phyloP scores from a whole-genome alignment of 1,140 invertebrate species.

The Helicoverpa armigera region DNA sequence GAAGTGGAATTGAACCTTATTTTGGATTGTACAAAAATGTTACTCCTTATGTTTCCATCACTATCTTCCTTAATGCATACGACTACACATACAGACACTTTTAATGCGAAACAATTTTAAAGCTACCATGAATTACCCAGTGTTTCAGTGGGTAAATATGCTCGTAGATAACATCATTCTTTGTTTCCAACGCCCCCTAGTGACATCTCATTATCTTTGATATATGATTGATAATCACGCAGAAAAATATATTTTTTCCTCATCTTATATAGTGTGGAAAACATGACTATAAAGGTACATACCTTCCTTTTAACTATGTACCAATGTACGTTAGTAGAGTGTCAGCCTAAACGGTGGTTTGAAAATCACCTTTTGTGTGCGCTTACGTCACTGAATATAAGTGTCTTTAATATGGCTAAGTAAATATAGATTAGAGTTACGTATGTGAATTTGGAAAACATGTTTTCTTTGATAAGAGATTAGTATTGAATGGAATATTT shows the following conservation, averaged over 20 bases:
- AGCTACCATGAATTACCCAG: slow-evolving; percentile 46
- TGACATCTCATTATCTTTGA: slow-evolving; percentile 58
- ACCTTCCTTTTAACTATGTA: background rate
- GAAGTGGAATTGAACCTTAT: too few species aligned
- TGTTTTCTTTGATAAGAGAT: slow-evolving; percentile 9
- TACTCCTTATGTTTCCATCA: background rate
- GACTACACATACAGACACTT: slow-evolving; percentile 22
- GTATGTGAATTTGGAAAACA: background rate
- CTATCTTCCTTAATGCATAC: slow-evolving; percentile 55
- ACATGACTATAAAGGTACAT: background rate
- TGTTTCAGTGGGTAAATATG: slow-evolving; percentile 62
- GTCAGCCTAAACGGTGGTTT: background rate
- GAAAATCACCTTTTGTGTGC: background rate
- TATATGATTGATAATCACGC: slow-evolving; percentile 65
- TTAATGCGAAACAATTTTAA: slow-evolving; percentile 52
- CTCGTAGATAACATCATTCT: slow-evolving; percentile 61
- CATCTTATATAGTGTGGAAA: background rate
- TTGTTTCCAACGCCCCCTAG: slow-evolving; percentile 52
- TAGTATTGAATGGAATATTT: slow-evolving; percentile 26
- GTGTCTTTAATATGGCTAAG: slow-evolving; percentile 15
- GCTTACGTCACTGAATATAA: slow-evolving; percentile 1
- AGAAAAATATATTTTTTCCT: slow-evolving; percentile 40
- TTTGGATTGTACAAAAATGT: too few species aligned
- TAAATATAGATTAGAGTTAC: slow-evolving; percentile 36
- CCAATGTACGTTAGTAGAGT: background rate